A percentile compares a stretch with the other conserved stretches of the same genome.
Evolutionary conservation across 1,140 invertebrate species (phyloP).

Genomic region (Dinothrombium tinctorium): DNA sequence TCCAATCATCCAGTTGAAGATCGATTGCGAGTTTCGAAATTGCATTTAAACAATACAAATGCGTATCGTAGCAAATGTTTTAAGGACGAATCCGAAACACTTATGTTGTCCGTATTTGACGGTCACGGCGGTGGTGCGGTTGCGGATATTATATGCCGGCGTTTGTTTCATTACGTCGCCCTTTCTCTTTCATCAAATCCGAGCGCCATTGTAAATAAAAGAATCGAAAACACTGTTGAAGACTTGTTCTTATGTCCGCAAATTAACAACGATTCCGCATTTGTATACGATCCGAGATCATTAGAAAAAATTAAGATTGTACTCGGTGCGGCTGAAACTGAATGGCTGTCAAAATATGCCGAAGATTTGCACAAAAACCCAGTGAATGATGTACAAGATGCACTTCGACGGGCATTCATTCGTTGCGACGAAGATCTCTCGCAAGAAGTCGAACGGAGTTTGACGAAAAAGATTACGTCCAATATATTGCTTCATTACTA

Average conservation of each 20-base stretch:
- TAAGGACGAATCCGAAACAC: conserved; percentile 23
- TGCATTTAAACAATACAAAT: conserved; percentile 32
- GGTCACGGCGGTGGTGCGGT: conserved; percentile 76
- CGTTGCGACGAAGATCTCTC: conserved; percentile 11
- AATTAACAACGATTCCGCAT: conserved; percentile 4
- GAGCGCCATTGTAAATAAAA: conserved; percentile 16
- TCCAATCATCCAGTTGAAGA: conserved; percentile 91
- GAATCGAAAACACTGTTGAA: conserved; percentile 6
- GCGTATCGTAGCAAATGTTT: background rate
- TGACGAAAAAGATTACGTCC: conserved; percentile 7
- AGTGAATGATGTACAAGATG: background rate
- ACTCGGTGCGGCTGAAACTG: background rate
- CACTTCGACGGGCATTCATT: conserved; percentile 5
- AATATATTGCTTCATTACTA: conserved; percentile 14
- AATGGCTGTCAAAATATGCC: background rate
- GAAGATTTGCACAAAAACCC: background rate
- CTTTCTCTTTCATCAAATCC: conserved; percentile 32
- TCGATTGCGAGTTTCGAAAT: conserved; percentile 50
- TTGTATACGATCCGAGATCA: conserved; percentile 2
- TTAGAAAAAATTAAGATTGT: conserved; percentile 10
- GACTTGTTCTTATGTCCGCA: conserved; percentile 8
- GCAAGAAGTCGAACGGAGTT: conserved; percentile 10
- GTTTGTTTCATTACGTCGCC: conserved; percentile 65
- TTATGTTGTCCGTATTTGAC: conserved; percentile 78
- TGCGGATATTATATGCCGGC: conserved; percentile 48